A percentile compares a stretch with the other conserved stretches of the same genome.
These are phyloP conservation scores for Smutsia gigantea DNA, from an alignment of 2,797 vertebrate species.

Conservation along the genomic window DNA sequence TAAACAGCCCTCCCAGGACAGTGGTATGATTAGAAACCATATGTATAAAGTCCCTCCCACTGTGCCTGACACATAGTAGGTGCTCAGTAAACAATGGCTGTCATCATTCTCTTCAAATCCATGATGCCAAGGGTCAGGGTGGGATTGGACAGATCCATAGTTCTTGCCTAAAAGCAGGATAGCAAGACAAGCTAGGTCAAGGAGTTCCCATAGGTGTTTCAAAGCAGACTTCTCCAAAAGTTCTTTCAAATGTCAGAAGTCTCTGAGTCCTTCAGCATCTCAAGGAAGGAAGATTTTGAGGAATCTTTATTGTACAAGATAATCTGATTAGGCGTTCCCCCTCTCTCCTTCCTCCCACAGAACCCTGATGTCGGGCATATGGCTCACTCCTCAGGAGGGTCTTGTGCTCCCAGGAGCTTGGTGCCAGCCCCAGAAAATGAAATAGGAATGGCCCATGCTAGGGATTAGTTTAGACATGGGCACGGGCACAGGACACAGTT, in stretches of 20 bases:
- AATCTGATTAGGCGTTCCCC: background rate
- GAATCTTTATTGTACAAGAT: background rate
- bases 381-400: background rate
- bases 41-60: background rate
- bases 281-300: background rate
- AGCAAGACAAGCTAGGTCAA: background rate
- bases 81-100: background rate
- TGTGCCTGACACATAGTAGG: background rate
- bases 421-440: background rate
- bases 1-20: background rate
- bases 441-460: background rate
- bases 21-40: background rate
- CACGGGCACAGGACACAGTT: background rate
- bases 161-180: constrained; percentile 21
- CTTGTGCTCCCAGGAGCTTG: background rate
- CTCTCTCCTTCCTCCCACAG: background rate
- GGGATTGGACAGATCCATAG: background rate
- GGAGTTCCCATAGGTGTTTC: background rate
- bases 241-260: background rate
- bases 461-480: background rate
- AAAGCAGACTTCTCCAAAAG: background rate
- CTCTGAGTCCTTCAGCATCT: background rate
- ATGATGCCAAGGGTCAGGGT: background rate
- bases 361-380: background rate
- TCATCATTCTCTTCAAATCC: background rate